These are phyloP conservation scores for Phrixothrix hirtus DNA, from an alignment of 2,888 invertebrate genomes.

Conservation along the genomic window DNA sequence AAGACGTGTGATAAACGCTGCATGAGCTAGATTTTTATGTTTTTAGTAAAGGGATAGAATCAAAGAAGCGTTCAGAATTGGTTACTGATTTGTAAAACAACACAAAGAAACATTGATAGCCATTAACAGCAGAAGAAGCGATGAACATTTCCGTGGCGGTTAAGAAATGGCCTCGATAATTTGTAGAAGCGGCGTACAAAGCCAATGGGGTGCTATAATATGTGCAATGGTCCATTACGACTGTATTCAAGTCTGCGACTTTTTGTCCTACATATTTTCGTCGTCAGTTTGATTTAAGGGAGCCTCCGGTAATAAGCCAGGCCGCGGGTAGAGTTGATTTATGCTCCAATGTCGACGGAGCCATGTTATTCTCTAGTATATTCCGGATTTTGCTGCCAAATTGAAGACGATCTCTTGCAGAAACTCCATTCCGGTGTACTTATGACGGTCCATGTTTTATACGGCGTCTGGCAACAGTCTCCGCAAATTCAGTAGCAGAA, in stretches of 20 bases:
- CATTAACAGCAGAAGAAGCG: conserved; percentile 39
- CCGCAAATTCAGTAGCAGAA: conserved; percentile 44
- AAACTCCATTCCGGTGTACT: conserved; percentile 54
- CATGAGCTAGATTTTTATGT: neutral
- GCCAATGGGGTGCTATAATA: conserved; percentile 54
- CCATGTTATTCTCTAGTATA: conserved; percentile 37
- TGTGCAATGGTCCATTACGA: conserved; percentile 53
- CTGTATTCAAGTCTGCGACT: conserved; percentile 46
- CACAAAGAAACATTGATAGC: conserved; percentile 30
- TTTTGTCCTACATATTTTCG: conserved; percentile 47
- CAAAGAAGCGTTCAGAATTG: conserved; percentile 24
- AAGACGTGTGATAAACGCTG: conserved; percentile 6
- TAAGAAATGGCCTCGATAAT: conserved; percentile 40
- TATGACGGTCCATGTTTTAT: conserved; percentile 54
- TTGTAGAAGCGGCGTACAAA: conserved; percentile 39
- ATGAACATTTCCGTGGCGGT: conserved; percentile 36
- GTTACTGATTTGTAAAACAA: conserved; percentile 32
- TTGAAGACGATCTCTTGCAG: conserved; percentile 56
- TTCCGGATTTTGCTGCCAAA: conserved; percentile 52
- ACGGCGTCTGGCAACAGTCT: conserved; percentile 52
- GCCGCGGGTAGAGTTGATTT: conserved; percentile 37
- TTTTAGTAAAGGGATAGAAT: conserved; percentile 1
- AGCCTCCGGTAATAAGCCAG: conserved; percentile 36
- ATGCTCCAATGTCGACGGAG: conserved; percentile 42
- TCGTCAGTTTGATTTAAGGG: conserved; percentile 45